Evolutionary conservation across 1,140 invertebrate genomes (phyloP).

Genomic region (Hesperophylax magnus): DNA sequence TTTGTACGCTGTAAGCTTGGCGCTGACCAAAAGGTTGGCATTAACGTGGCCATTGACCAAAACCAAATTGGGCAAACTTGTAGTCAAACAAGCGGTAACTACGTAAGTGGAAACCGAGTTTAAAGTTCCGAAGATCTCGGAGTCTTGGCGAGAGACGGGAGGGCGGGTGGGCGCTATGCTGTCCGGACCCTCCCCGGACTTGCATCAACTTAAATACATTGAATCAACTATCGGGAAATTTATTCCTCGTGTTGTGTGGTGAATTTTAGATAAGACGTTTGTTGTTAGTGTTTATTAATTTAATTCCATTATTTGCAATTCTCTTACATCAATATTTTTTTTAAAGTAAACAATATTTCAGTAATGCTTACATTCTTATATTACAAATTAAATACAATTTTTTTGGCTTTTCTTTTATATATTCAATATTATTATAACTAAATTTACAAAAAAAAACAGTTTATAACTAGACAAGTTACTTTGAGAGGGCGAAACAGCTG

Average conservation of each 20-base stretch:
- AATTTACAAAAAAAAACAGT: too few relatives aligned
- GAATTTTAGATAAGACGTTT: background rate
- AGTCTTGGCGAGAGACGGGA: background rate
- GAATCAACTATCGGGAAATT: slow-evolving; percentile 34
- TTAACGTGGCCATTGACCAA: slow-evolving; percentile 55
- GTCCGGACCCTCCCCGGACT: background rate
- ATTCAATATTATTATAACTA: too few relatives aligned
- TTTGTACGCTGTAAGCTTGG: slow-evolving; percentile 12
- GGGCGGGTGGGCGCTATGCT: background rate
- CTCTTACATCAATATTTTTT: too few relatives aligned
- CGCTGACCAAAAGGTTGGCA: slow-evolving; percentile 57
- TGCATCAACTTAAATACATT: slow-evolving; percentile 26
- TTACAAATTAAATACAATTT: too few relatives aligned
- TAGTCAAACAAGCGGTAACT: slow-evolving; percentile 57
- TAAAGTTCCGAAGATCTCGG: slow-evolving; percentile 51
- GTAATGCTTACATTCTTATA: too few relatives aligned
- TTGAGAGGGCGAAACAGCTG: too few relatives aligned
- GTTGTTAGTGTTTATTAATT: too few relatives aligned
- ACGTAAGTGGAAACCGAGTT: slow-evolving; percentile 57
- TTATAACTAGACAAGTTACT: too few relatives aligned
- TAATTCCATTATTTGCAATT: too few relatives aligned
- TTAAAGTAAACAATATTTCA: too few relatives aligned
- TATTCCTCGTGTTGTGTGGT: background rate
- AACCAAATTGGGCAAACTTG: slow-evolving; percentile 57
- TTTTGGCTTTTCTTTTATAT: too few relatives aligned